Conservation (phyloP, 2,888 invertebrate species). For the Melieria crassipennis region DNA sequence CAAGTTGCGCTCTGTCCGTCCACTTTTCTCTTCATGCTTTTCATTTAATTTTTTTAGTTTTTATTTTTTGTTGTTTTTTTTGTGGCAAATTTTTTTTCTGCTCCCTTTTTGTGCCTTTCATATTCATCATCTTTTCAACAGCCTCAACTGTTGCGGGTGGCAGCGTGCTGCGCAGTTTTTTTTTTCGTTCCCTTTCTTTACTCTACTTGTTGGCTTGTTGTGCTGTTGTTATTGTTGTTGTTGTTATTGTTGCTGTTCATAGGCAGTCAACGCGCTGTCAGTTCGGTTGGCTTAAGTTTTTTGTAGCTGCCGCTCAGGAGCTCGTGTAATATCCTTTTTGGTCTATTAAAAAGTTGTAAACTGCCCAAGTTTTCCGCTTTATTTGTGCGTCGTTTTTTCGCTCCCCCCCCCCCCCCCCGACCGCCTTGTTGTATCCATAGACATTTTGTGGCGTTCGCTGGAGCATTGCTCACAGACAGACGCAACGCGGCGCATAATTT, state of each 20-base stretch:
- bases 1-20: constrained; percentile 33
- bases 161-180: neutral
- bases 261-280: constrained; percentile 33
- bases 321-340: constrained; percentile 48
- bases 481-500: constrained; percentile 10
- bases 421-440: too few species aligned
- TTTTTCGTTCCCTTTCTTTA: constrained; percentile 5
- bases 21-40: constrained; percentile 9
- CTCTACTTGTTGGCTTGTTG: constrained; percentile 27
- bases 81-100: neutral
- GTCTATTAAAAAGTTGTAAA: constrained; percentile 64
- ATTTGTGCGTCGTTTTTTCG: constrained; percentile 29
- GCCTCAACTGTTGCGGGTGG: neutral
- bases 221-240: constrained; percentile 15
- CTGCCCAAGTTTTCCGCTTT: constrained; percentile 52
- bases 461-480: too few species aligned
- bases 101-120: constrained; percentile 35
- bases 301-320: constrained; percentile 14
- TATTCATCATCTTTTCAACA: constrained; percentile 57
- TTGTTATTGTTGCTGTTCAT: constrained; percentile 32
- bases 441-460: too few species aligned
- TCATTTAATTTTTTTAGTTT: constrained; percentile 4
- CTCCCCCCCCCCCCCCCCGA: constrained; percentile 2
- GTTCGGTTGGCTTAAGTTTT: constrained; percentile 41
- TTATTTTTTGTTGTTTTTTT: constrained; percentile 22